These are phyloP conservation scores for Zoanthus sociatus DNA, from an alignment of 92 coral and sea anemone species.

Conservation along the genomic window DNA sequence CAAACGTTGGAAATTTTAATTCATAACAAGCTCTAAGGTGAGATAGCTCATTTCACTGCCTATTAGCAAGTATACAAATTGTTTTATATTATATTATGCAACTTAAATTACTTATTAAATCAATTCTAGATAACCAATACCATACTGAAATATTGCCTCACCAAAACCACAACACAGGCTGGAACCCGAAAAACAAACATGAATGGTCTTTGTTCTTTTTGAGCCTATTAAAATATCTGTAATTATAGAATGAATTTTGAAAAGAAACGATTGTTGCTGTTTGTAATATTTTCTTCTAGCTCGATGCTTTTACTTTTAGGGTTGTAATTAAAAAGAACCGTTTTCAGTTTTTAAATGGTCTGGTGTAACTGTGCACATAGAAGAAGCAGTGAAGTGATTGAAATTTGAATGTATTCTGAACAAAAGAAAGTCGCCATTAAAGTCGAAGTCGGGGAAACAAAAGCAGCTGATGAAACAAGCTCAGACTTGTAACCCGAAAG, in stretches of 20 bases:
- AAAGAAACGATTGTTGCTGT: neutral
- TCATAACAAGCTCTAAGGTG: neutral
- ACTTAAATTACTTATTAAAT: neutral
- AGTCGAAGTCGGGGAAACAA: neutral
- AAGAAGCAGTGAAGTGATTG: neutral
- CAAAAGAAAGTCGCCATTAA: neutral
- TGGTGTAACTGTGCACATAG: neutral
- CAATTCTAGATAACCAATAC: neutral
- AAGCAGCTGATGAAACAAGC: neutral
- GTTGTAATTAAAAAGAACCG: neutral
- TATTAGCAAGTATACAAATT: neutral
- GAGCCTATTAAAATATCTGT: neutral
- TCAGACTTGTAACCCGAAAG: neutral
- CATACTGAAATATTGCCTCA: neutral
- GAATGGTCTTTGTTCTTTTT: conserved; percentile 22
- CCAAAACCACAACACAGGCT: conserved; percentile 24
- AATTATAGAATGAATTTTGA: neutral
- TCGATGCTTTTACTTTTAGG: neutral
- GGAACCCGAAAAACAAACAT: neutral
- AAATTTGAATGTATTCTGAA: neutral
- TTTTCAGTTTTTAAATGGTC: neutral
- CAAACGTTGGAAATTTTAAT: neutral
- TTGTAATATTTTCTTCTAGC: neutral
- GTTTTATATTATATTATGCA: neutral
- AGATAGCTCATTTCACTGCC: neutral